Conservation (phyloP, 1,140 invertebrate species). For the Zaprionus capensis region DNA sequence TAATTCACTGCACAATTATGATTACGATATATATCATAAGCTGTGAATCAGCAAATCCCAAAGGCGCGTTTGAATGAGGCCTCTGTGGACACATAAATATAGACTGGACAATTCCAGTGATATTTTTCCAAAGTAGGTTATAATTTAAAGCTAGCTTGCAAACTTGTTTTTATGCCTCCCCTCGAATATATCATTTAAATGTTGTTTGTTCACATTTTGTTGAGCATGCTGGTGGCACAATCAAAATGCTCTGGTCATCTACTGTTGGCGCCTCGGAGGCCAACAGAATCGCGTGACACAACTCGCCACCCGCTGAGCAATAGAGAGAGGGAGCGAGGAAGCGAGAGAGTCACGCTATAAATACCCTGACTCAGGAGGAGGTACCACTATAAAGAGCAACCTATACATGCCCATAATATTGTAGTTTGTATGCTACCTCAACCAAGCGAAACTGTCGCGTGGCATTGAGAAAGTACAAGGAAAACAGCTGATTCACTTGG, state of each 20-base stretch:
- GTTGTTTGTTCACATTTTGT: slow-evolving; percentile 11
- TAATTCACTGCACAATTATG: neutral
- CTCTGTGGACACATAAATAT: neutral
- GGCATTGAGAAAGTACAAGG: slow-evolving; percentile 39
- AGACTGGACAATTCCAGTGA: neutral
- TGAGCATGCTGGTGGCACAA: slow-evolving; percentile 14
- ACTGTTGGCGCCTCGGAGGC: slow-evolving; percentile 29
- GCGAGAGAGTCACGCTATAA: slow-evolving; percentile 42
- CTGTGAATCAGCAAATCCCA: slow-evolving; percentile 1
- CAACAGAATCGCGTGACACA: slow-evolving; percentile 39
- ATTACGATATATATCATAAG: neutral
- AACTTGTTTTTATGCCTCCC: neutral
- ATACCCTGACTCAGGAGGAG: slow-evolving; percentile 16
- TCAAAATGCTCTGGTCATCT: slow-evolving; percentile 7
- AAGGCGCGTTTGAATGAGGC: neutral
- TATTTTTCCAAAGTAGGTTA: too few species aligned
- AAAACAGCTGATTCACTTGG: slow-evolving; percentile 61
- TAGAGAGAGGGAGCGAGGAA: neutral
- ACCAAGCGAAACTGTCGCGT: slow-evolving; percentile 16
- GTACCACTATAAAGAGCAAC: neutral
- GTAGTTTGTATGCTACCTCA: neutral
- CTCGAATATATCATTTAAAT: slow-evolving; percentile 1
- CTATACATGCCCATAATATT: neutral
- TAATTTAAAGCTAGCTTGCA: neutral
- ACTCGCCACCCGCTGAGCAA: slow-evolving; percentile 31